Percentiles rank a stretch among this genome's conserved stretches.
phyloP scores from a whole-genome alignment of 2,113 vertebrate genomes.

The Mesitornis unicolor region DNA sequence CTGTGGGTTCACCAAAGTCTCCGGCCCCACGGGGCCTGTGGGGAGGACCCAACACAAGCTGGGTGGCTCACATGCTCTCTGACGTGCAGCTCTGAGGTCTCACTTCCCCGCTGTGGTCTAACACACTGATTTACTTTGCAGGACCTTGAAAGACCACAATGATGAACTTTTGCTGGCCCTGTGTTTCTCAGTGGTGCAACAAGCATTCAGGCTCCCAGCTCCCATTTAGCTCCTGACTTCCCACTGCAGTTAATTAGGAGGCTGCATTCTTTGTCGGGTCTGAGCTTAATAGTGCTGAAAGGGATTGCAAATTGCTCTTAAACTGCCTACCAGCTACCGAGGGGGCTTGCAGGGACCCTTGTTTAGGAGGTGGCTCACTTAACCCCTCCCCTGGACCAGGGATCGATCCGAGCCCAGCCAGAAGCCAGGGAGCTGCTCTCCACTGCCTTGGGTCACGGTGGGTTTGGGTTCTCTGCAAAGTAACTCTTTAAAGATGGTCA shows the following conservation, averaged over 20 bases:
- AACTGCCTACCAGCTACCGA: neutral
- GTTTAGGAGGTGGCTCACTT: neutral
- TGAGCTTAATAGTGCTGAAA: conserved; percentile 16
- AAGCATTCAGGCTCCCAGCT: neutral
- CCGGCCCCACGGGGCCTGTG: neutral
- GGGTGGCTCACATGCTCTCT: neutral
- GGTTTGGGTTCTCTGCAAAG: neutral
- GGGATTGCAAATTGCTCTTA: conserved; percentile 15
- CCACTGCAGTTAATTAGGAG: conserved; percentile 30
- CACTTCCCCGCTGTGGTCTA: neutral
- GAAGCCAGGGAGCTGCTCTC: neutral
- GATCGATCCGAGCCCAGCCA: neutral
- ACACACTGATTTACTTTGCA: neutral
- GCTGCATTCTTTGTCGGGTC: neutral
- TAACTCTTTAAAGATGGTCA: neutral
- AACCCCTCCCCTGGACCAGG: neutral
- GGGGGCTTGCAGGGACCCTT: neutral
- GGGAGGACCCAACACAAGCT: neutral
- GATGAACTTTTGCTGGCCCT: neutral
- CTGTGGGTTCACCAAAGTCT: neutral
- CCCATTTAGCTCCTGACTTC: neutral
- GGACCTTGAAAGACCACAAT: conserved; percentile 5
- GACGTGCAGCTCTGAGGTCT: neutral
- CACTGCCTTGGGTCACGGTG: neutral
- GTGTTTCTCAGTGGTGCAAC: neutral